Base-by-base conservation (phyloP, 2,888 invertebrate genomes). In the Chromoteleia sp. region DNA sequence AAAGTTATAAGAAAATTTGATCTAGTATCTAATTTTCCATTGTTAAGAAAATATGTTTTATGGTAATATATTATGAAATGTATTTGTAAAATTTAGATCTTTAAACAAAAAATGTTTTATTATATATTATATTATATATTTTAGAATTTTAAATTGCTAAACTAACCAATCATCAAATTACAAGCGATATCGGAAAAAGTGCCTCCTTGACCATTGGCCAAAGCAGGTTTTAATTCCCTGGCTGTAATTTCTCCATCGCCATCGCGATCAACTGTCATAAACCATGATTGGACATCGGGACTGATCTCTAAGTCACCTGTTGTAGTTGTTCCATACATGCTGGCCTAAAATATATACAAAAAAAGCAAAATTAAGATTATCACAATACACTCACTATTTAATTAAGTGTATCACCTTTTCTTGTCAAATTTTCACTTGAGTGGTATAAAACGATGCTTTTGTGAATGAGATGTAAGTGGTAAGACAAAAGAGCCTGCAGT, bases 181-280 rank as follows among this genome's bases (percentile, higher is more conserved):
- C 97, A 98, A 6, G 97, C 96, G 76, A 94, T 94, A 85, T 96
- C 95, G 2, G 97, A 97, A 91, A 97, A 97, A 79, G 95, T 94
- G 85, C 96, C 94, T 10, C 97, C 97, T 91, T 97, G 96, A 15
- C 96, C 97, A 92, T 97, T 98, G 15, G 97, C 95, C 41, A 98
- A 92, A 0, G 97, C 98, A 5, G 94, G 93, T 91, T 96, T 95
- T 14, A 98, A 92, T 92, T 98, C 98, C 7, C 89, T 82, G 6
- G 96, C 94, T 63, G 95, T 94, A 63, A 98, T 98, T 89, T 95
- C 94, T 1, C 98, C 98, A 14, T 97, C 97, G 25, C 94, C 93
- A 89, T 98, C 97, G 84, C 94, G 94, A 88, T 98, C 98, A 0
- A 98, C 97, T 12, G 96, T 94, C 21, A 92, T 91, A 89, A 98